A percentile compares a stretch with the other conserved stretches of the same genome.
Evolutionary conservation across 1,140 invertebrate species (phyloP).

Genomic region (Lordiphosa collinella): DNA sequence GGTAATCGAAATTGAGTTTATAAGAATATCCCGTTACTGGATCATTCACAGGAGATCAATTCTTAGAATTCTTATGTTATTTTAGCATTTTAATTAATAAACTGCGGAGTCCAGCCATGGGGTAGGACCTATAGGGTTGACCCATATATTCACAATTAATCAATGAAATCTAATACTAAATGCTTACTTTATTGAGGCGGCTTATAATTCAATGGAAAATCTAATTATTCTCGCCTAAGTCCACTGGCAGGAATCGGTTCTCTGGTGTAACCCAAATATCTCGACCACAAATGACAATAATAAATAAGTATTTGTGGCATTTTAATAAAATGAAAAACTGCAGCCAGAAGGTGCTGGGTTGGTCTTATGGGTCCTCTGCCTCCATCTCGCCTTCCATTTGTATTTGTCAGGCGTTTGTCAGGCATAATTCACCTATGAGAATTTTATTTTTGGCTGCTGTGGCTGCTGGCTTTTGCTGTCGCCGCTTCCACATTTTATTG

Average conservation of each 20-base stretch:
- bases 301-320: constrained; percentile 76
- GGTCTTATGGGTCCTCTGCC: constrained; percentile 25
- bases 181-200: too few species aligned
- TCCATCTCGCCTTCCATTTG: constrained; percentile 74
- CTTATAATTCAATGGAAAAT: too few species aligned
- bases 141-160: too few species aligned
- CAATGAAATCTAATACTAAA: too few species aligned
- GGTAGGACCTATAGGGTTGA: too few species aligned
- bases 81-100: too few species aligned
- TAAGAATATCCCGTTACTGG: too few species aligned
- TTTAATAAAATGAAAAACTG: constrained; percentile 65
- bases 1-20: too few species aligned
- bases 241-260: constrained; percentile 13
- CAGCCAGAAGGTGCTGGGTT: constrained; percentile 11
- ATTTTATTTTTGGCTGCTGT: constrained; percentile 56
- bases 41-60: too few species aligned
- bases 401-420: constrained; percentile 68
- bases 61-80: too few species aligned
- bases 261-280: constrained; percentile 47
- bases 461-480: constrained; percentile 34
- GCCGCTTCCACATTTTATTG: constrained; percentile 69
- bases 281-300: constrained; percentile 61
- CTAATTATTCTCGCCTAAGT: too few species aligned
- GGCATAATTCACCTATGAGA: constrained; percentile 67
- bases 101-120: too few species aligned